Evolutionary conservation across 2,113 vertebrate species (phyloP).

Genomic region (Turnix velox): DNA sequence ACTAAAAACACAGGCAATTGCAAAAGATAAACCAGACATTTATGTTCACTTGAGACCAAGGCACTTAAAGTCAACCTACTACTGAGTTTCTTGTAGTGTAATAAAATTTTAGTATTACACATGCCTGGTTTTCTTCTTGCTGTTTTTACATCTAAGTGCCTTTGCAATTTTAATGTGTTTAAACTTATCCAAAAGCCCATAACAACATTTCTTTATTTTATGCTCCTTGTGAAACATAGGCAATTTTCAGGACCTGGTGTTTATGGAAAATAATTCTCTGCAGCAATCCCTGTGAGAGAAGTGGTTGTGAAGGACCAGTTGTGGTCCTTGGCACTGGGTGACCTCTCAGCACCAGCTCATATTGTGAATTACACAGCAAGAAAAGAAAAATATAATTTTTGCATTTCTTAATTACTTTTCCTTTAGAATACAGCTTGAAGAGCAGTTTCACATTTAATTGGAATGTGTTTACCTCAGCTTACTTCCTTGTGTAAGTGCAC

Average conservation of each 20-base stretch:
- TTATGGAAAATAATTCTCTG: neutral
- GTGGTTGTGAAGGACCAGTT: neutral
- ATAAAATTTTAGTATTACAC: conserved; percentile 15
- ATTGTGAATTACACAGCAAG: accelerated
- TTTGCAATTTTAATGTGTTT: neutral
- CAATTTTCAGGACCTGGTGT: neutral
- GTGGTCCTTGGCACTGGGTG: neutral
- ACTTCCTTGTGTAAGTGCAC: neutral
- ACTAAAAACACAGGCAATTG: neutral
- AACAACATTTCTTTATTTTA: conserved; percentile 2
- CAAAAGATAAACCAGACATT: neutral
- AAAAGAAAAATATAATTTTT: neutral
- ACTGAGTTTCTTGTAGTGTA: neutral
- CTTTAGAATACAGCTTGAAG: neutral
- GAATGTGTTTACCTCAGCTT: neutral
- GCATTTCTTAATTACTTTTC: neutral
- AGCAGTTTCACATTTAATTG: neutral
- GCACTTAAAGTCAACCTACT: conserved; percentile 1
- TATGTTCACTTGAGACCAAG: neutral
- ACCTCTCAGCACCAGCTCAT: neutral
- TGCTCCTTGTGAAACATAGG: neutral
- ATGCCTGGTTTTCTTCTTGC: neutral
- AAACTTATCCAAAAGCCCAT: neutral
- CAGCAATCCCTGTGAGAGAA: neutral
- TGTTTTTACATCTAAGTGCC: neutral